Conservation (phyloP, 2,113 vertebrate genomes). For the Nothoprocta perdicaria region DNA sequence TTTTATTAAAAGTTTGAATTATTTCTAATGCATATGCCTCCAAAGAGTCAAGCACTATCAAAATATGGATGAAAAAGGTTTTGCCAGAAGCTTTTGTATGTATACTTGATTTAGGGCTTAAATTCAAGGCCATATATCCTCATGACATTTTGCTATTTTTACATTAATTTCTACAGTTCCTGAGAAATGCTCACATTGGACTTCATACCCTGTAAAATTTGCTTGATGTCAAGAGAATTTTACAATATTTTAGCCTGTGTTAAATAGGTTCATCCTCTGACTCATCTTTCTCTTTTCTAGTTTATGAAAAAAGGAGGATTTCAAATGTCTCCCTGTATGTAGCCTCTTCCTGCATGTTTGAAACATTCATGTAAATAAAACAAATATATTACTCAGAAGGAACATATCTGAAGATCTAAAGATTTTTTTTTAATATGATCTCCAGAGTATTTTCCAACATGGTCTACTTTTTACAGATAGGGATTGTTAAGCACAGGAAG, state of each 20-base stretch:
- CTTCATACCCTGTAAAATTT: background rate
- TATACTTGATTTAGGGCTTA: background rate
- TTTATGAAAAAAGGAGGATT: background rate
- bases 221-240: background rate
- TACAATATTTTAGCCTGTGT: background rate
- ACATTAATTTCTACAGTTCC: background rate
- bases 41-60: background rate
- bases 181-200: background rate
- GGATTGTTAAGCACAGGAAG: fast-evolving
- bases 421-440: fast-evolving
- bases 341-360: background rate
- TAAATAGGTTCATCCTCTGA: background rate
- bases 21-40: background rate
- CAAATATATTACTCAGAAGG: background rate
- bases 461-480: background rate
- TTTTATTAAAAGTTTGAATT: background rate
- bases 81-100: background rate
- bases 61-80: background rate
- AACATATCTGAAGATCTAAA: background rate
- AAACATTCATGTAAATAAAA: background rate
- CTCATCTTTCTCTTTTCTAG: background rate
- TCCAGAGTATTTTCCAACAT: background rate
- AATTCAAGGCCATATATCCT: fast-evolving
- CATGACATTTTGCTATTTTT: background rate
- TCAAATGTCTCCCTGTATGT: background rate